Conservation (phyloP, 2,113 vertebrate genomes). For the Balaenoptera acutorostrata region DNA sequence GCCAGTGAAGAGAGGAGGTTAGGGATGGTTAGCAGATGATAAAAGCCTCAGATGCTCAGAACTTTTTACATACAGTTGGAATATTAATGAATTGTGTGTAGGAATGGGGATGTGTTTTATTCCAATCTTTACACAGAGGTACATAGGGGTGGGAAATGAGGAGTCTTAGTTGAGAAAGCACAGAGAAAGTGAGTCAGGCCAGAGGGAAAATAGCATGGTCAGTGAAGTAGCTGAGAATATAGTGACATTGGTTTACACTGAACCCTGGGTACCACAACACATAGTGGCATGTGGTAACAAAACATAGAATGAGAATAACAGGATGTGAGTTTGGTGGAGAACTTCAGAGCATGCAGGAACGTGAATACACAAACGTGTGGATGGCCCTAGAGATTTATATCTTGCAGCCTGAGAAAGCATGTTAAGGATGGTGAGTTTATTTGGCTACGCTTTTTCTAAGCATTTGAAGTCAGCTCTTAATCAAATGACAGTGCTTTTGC, state of each 20-base stretch:
- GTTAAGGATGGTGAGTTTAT: neutral
- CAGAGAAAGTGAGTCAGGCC: neutral
- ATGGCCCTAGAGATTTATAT: neutral
- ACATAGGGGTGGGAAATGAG: neutral
- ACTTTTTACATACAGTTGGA: neutral
- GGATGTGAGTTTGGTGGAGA: neutral
- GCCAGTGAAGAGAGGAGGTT: neutral
- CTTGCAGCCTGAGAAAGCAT: neutral
- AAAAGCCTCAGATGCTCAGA: neutral
- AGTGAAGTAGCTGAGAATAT: neutral
- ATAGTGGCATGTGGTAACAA: neutral
- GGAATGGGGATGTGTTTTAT: neutral
- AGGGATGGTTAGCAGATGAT: neutral
- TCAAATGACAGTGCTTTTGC: neutral
- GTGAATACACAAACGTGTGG: neutral
- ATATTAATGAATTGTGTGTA: neutral
- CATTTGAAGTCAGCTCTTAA: neutral
- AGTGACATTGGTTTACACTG: neutral
- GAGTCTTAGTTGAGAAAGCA: neutral
- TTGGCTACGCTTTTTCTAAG: neutral
- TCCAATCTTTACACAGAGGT: neutral
- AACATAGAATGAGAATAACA: neutral
- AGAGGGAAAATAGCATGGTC: neutral
- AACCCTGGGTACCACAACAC: neutral
- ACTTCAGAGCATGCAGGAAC: neutral